phyloP scores from a whole-genome alignment of 1,140 invertebrate genomes.

The Venturia canescens region DNA sequence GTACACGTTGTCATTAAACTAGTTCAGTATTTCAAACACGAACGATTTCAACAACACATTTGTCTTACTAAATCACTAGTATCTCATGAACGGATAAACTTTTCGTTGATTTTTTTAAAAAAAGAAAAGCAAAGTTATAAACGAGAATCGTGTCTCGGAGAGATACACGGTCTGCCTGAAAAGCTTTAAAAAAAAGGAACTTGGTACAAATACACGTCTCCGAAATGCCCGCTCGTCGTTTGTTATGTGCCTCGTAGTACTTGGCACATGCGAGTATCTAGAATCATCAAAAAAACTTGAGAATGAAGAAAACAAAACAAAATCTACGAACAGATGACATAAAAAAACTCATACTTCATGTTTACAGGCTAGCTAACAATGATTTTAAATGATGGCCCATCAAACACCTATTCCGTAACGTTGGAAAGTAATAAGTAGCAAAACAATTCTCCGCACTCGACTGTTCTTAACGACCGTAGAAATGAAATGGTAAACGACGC shows the following conservation, averaged over 20 bases:
- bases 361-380: neutral
- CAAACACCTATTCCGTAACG: constrained; percentile 50
- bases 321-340: neutral
- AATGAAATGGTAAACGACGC: neutral
- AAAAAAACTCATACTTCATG: constrained; percentile 14
- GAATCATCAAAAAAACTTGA: constrained; percentile 7
- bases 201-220: constrained; percentile 41
- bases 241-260: neutral
- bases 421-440: constrained; percentile 55
- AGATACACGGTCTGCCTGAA: constrained; percentile 35
- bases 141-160: constrained; percentile 3
- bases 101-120: neutral
- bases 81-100: neutral
- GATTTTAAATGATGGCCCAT: neutral
- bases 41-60: neutral
- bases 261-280: constrained; percentile 10
- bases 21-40: neutral
- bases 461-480: constrained; percentile 12
- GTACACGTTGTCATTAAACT: neutral
- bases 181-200: constrained; percentile 42
- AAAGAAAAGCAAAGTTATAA: neutral
- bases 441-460: constrained; percentile 42
- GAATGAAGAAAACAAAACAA: neutral
- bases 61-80: neutral
- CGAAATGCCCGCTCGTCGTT: constrained; percentile 14